These are phyloP conservation scores for Melanotaenia boesemani DNA, from an alignment of 2,797 vertebrate genomes.

Conservation along the genomic window DNA sequence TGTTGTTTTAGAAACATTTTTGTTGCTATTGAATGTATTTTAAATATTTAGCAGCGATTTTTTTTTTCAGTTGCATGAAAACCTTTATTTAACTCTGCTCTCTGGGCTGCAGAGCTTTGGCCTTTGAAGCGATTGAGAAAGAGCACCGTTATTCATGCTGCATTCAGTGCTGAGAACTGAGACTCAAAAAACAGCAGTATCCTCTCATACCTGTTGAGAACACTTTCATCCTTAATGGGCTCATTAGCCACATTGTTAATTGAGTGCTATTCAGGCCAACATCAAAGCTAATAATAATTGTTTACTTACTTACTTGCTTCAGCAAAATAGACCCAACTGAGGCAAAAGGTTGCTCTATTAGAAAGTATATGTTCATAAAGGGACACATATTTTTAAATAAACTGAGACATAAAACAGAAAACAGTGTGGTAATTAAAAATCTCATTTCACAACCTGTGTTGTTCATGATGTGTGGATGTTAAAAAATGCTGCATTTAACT, in stretches of 20 bases:
- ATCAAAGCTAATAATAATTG: slow-evolving; percentile 86
- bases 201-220: slow-evolving; percentile 89
- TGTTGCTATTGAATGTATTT: slow-evolving; percentile 14
- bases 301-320: slow-evolving; percentile 79
- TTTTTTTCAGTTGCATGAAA: slow-evolving; percentile 46
- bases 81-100: slow-evolving; percentile 79
- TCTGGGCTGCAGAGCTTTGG: slow-evolving; percentile 78
- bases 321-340: slow-evolving; percentile 72
- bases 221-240: slow-evolving; percentile 88
- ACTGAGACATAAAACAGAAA: slow-evolving; percentile 18
- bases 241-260: slow-evolving; percentile 89
- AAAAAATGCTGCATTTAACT: too few species aligned
- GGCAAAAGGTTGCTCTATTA: slow-evolving; percentile 68
- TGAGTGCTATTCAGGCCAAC: slow-evolving; percentile 85
- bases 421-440: slow-evolving; percentile 19
- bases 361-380: slow-evolving; percentile 59
- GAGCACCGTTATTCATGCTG: slow-evolving; percentile 79
- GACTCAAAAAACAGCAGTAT: slow-evolving; percentile 83
- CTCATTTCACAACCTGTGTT: slow-evolving; percentile 17
- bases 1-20: slow-evolving; percentile 11
- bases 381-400: slow-evolving; percentile 58
- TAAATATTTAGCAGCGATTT: slow-evolving; percentile 33
- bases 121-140: slow-evolving; percentile 80
- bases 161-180: slow-evolving; percentile 79
- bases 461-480: too few species aligned